A percentile compares a stretch with the other conserved stretches of the same genome.
Evolutionary conservation across 1,140 invertebrate genomes (phyloP).

Genomic region (Ceratosolen solmsi): DNA sequence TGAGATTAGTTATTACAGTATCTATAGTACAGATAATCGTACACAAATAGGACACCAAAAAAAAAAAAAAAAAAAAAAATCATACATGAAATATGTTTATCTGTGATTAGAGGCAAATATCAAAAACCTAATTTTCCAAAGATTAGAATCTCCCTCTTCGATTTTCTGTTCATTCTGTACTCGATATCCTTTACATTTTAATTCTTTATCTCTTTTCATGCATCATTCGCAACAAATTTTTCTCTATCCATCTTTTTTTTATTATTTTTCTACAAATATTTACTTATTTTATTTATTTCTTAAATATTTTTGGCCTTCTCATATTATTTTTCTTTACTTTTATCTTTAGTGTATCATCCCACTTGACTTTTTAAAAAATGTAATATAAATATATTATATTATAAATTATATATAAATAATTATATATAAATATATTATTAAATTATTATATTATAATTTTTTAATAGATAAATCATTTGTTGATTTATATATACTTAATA

Average conservation of each 20-base stretch:
- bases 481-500: no score
- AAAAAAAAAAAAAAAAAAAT: slow-evolving; percentile 26
- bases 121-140: slow-evolving; percentile 64
- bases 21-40: not conserved
- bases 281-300: not conserved
- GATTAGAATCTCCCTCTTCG: slow-evolving; percentile 51
- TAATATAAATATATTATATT: no score
- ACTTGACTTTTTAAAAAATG: no score
- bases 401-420: no score
- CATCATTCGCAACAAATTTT: slow-evolving; percentile 44
- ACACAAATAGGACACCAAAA: slow-evolving; percentile 26
- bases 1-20: not conserved
- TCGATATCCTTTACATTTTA: slow-evolving; percentile 33
- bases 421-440: no score
- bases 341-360: no score
- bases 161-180: slow-evolving; percentile 44
- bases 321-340: no score
- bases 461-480: no score
- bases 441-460: no score
- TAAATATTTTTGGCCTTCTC: not conserved
- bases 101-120: slow-evolving; percentile 43
- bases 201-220: slow-evolving; percentile 41
- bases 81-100: slow-evolving; percentile 36
- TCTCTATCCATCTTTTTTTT: slow-evolving; percentile 6
- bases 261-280: not conserved